Conservation (phyloP, 2,888 invertebrate species). For the Cacoxenus indagator region DNA sequence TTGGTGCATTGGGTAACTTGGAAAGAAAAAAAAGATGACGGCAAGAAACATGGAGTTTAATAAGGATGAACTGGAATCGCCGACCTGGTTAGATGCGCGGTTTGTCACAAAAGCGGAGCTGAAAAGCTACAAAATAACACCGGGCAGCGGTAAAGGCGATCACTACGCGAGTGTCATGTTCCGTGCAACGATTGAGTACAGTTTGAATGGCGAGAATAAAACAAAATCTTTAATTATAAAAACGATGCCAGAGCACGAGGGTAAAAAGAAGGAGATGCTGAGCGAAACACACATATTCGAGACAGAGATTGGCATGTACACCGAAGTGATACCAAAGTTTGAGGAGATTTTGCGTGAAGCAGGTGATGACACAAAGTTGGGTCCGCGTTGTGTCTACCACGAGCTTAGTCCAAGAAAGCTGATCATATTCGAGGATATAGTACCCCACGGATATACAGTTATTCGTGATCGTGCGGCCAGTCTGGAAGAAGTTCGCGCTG, state of each 20-base stretch:
- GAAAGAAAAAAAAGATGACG: not conserved
- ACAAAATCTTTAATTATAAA: slow-evolving; percentile 47
- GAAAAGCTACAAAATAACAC: not conserved
- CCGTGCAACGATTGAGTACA: slow-evolving; percentile 37
- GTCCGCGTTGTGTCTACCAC: slow-evolving; percentile 36
- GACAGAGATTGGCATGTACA: slow-evolving; percentile 59
- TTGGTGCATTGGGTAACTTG: no score
- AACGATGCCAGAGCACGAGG: slow-evolving; percentile 54
- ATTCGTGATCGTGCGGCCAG: slow-evolving; percentile 29
- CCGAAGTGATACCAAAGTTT: slow-evolving; percentile 54
- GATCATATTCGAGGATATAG: slow-evolving; percentile 40
- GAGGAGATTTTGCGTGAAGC: slow-evolving; percentile 45
- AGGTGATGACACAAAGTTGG: slow-evolving; percentile 45
- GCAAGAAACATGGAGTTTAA: not conserved
- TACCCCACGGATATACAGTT: slow-evolving; percentile 29
- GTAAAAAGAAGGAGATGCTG: slow-evolving; percentile 49
- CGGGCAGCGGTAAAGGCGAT: slow-evolving; percentile 35
- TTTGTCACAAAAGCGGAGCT: not conserved
- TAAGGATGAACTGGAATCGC: slow-evolving; percentile 1
- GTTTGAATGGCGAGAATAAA: not conserved
- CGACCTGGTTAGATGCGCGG: not conserved
- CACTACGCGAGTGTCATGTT: slow-evolving; percentile 52
- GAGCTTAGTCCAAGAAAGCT: slow-evolving; percentile 28
- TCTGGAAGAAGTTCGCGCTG: slow-evolving; percentile 32
- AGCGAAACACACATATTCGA: slow-evolving; percentile 44